Evolutionary conservation across 2,797 vertebrate species (phyloP).

Genomic region (Enteromius mattozi): DNA sequence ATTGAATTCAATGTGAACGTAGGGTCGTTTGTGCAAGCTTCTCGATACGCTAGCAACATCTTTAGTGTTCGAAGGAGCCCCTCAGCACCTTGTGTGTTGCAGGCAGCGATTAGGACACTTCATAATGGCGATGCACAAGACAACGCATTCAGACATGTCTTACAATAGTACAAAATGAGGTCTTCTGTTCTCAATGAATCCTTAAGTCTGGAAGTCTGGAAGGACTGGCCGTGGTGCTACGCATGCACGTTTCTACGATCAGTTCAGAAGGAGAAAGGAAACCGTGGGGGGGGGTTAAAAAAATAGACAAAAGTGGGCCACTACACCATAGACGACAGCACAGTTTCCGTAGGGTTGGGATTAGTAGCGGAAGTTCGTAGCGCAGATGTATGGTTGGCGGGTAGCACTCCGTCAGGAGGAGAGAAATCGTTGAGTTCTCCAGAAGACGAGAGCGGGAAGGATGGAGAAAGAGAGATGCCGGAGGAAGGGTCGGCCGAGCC

Average conservation of each 20-base stretch:
- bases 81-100: slow-evolving; percentile 30
- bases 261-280: slow-evolving; percentile 69
- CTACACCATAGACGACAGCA: slow-evolving; percentile 80
- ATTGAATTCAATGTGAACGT: slow-evolving; percentile 37
- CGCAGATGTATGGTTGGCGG: slow-evolving; percentile 77
- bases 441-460: slow-evolving; percentile 96
- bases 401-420: slow-evolving; percentile 83
- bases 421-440: slow-evolving; percentile 97
- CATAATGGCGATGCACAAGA: slow-evolving; percentile 36
- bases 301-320: slow-evolving; percentile 11
- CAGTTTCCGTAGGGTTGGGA: slow-evolving; percentile 79
- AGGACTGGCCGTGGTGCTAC: slow-evolving; percentile 71
- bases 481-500: slow-evolving; percentile 95
- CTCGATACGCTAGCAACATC: slow-evolving; percentile 38
- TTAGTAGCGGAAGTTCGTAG: slow-evolving; percentile 83
- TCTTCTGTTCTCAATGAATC: slow-evolving; percentile 51
- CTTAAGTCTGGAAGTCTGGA: slow-evolving; percentile 46
- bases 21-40: slow-evolving; percentile 53
- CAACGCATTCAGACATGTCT: slow-evolving; percentile 50
- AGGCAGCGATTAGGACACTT: slow-evolving; percentile 43
- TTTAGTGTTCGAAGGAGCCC: slow-evolving; percentile 31
- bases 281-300: not conserved
- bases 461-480: slow-evolving; percentile 96
- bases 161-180: slow-evolving; percentile 59
- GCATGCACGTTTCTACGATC: slow-evolving; percentile 79